Base-by-base conservation (phyloP, 1,140 invertebrate genomes). In the Ctenoplectra terminalis region DNA sequence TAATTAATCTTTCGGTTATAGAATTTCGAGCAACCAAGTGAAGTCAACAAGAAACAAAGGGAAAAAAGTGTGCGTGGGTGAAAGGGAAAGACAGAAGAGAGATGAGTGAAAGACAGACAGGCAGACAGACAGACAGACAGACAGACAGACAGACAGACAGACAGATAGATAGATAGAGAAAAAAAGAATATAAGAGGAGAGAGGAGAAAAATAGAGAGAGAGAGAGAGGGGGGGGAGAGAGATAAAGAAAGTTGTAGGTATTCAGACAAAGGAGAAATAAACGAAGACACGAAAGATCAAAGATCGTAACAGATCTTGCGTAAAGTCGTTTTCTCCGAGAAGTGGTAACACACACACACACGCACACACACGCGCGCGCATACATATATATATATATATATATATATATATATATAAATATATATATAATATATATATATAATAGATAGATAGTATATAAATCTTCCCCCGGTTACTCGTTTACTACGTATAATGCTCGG, bases 271-370 rank as follows among this genome's bases (percentile, higher is more conserved):
- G 58, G 61, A 77, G 61, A 37, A 81, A 81, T 76, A 73, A 80
- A 89, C 72, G 84, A 77, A 87, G 60, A 88, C 61, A 86, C 70
- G 69, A 82, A 89, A 82, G 77, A n/a, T 58, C 63, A 72, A 80
- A 75, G 86, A 74, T 11, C 52, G 43, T 79, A 40, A 75, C 74
- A 76, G 64, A 61, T 72, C 31, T 80, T 70, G 71, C 64, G 61
- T 50, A 71, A 40, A 67, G 61, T 71, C 20, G 17, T 40, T 79
- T 71, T 46, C 34, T 31, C 20, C 63, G 52, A 72, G n/a, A 70
- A 43, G 8, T 40, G 17, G 26, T 9, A 4, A 56, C 50, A 43
- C 34, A 60, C 54, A 46, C n/a, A n/a, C n/a, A n/a, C n/a, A n/a
- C n/a, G n/a, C n/a, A n/a, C n/a, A n/a, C n/a, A n/a, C n/a, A n/a